Evolutionary conservation across 1,140 invertebrate species (phyloP), one percentile per base, ranked within the genome.

Genomic region (Apolygus lucorum): DNA sequence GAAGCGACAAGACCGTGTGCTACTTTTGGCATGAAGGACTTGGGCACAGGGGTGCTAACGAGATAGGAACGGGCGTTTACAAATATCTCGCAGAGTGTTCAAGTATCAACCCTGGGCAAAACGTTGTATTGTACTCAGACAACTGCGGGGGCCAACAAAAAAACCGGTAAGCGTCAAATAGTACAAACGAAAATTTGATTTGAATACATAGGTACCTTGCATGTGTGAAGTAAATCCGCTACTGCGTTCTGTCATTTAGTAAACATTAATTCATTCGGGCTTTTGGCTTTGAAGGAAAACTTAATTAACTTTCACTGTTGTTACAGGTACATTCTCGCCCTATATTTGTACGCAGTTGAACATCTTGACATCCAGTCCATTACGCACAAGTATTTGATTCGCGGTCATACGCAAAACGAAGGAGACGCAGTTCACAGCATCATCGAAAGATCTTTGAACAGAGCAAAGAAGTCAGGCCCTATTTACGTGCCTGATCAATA

Each of bases 11-110:
- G 34, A 42, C 34, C 34, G 34, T 42, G 22, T 71, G 70, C 67
- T 71, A 52, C 63, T 29, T 71, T 27, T 71, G 70, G 70, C 70
- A 71, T 71, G 59, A 71, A 70, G 70, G 67, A 1, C 17, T 71
- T 8, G 70, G 67, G 69, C 25, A 25, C 42, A 71, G 70, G 68
- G 70, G 68, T 52, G 67, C 42, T 52, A 71, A 71, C 68, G 70
- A 71, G 52, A 71, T 71, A 21, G 67, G 68, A 14, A 70, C 28
- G 22, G 69, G 67, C 54, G 52, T 71, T 21, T 28, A 49, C 26
- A 21, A 70, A 29, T 70, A 71, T 62, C 29, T 71, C 27, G 27
- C 25, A 24, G 34, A 4, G 34, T 42, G 34, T 42, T 42, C 34
- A 42, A 1, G 52, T 21, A 26, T 26, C 26, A 70, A 29, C 28